Percentiles rank a stretch among this genome's conserved stretches.
Conservation (phyloP, 1,140 invertebrate genomes). For the Aradophagus sp. region DNA sequence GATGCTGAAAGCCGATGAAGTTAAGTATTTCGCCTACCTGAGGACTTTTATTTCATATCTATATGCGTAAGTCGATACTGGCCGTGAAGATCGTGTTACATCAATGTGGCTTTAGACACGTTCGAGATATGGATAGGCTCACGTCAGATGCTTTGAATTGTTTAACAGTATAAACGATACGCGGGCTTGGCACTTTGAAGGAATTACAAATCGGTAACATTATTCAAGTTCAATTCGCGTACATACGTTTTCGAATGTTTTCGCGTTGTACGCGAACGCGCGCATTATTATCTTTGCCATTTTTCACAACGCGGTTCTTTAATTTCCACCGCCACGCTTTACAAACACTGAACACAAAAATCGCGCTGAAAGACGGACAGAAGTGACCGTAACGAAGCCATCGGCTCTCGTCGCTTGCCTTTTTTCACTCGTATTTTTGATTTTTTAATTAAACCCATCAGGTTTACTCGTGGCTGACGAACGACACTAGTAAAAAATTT, state of each 20-base stretch:
- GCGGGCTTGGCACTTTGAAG: conserved; percentile 19
- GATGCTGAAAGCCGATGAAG: conserved; percentile 39
- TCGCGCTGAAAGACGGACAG: too few relatives aligned
- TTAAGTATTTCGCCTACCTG: conserved; percentile 51
- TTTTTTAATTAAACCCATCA: too few relatives aligned
- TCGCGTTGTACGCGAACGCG: too few relatives aligned
- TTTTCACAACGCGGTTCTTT: too few relatives aligned
- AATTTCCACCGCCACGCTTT: too few relatives aligned
- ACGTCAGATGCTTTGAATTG: conserved; percentile 57
- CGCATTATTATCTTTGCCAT: too few relatives aligned
- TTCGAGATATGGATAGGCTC: conserved; percentile 45
- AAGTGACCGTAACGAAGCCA: too few relatives aligned
- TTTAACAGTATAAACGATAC: conserved; percentile 43
- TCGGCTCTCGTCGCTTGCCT: too few relatives aligned
- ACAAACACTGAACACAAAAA: too few relatives aligned
- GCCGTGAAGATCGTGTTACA: conserved; percentile 53
- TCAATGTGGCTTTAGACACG: conserved; percentile 49
- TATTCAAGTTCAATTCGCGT: conserved; percentile 32
- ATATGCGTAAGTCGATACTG: conserved; percentile 47
- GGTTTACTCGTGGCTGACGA: too few relatives aligned
- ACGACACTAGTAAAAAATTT: too few relatives aligned
- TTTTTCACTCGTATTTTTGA: too few relatives aligned
- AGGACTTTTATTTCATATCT: conserved; percentile 62
- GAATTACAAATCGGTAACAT: conserved; percentile 39
- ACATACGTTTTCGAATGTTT: conserved; percentile 8